Evolutionary conservation across 2,888 invertebrate species (phyloP).

Genomic region (Hedychridium roseum): DNA sequence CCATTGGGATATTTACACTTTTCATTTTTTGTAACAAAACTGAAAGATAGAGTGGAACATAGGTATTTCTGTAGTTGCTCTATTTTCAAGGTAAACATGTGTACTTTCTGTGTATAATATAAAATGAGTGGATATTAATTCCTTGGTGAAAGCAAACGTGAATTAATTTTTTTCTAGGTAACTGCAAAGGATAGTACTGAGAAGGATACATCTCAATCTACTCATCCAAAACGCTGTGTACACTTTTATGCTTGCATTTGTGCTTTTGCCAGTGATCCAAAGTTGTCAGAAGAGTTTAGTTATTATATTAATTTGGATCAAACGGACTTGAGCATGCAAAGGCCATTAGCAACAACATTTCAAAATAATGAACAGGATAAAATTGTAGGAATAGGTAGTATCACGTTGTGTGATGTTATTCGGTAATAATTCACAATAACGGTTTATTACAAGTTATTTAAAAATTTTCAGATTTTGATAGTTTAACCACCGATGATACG

Average conservation of each 20-base stretch:
- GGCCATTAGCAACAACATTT: conserved; percentile 40
- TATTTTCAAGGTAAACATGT: conserved; percentile 64
- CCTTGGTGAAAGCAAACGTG: background rate
- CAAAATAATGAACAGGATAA: conserved; percentile 49
- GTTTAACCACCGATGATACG: conserved; percentile 49
- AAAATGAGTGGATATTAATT: background rate
- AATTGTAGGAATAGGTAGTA: conserved; percentile 55
- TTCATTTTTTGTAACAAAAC: conserved; percentile 68
- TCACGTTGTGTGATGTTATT: no score
- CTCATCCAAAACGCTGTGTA: conserved; percentile 67
- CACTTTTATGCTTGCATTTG: conserved; percentile 78
- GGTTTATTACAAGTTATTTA: conserved; percentile 2
- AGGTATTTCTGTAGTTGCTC: conserved; percentile 70
- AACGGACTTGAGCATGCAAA: conserved; percentile 44
- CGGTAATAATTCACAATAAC: no score
- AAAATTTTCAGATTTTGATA: conserved; percentile 48
- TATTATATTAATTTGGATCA: conserved; percentile 68
- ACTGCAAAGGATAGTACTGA: background rate
- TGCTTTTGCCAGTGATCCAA: conserved; percentile 74
- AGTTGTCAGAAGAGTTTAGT: conserved; percentile 71
- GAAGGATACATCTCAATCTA: conserved; percentile 31
- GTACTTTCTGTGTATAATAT: background rate
- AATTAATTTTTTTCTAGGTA: background rate
- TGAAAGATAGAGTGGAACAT: conserved; percentile 65
- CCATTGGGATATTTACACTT: conserved; percentile 77